phyloP scores from a whole-genome alignment of 1,140 invertebrate genomes.

The Metopolophium dirhodum region DNA sequence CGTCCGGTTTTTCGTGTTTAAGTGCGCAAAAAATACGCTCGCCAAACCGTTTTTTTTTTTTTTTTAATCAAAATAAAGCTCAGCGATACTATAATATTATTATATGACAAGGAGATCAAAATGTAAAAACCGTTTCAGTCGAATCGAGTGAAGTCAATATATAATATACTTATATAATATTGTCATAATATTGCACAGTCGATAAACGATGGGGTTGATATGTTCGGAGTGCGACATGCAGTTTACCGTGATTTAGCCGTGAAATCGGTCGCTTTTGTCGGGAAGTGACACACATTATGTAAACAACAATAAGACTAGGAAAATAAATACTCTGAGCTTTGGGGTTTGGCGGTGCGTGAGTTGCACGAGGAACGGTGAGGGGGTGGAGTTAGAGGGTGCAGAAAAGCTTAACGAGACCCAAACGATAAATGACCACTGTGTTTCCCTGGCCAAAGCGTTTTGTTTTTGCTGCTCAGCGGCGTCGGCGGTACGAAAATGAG shows the following conservation, averaged over 20 bases:
- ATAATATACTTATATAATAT: not conserved
- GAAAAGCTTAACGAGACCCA: not conserved
- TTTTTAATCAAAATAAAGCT: not conserved
- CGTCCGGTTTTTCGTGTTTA: not conserved
- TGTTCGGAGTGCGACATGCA: not conserved
- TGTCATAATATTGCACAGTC: not conserved
- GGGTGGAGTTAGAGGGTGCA: not conserved
- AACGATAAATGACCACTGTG: slow-evolving; percentile 9
- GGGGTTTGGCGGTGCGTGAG: not conserved
- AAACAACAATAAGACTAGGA: not conserved
- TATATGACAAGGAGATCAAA: not conserved
- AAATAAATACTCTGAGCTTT: slow-evolving; percentile 20
- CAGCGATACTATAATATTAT: not conserved
- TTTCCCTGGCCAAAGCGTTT: not conserved
- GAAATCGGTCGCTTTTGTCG: not conserved
- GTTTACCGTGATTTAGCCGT: not conserved
- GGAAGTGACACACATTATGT: not conserved
- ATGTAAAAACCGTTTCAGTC: not conserved
- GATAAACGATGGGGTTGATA: not conserved
- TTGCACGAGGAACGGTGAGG: too few species aligned
- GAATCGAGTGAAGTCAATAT: not conserved
- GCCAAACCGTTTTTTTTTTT: not conserved
- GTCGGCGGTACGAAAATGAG: not conserved
- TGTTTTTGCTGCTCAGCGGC: not conserved
- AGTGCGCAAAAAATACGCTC: not conserved